phyloP scores from a whole-genome alignment of 2,888 invertebrate genomes.

The Latheticus oryzae region DNA sequence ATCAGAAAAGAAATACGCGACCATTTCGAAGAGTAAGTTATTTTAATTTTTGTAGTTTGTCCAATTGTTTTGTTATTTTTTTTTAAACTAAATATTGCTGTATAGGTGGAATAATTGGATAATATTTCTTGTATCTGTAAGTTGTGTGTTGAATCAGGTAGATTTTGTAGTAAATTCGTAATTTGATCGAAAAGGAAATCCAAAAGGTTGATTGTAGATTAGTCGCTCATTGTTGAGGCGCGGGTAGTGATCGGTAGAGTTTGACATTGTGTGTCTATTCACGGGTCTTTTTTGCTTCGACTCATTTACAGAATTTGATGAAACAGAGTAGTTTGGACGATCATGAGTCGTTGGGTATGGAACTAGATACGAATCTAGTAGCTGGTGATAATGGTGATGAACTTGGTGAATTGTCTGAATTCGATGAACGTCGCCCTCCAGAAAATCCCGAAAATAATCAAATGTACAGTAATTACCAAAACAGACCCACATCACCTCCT shows the following conservation, averaged over 20 bases:
- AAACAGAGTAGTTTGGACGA: slow-evolving; percentile 94
- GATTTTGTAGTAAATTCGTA: no score
- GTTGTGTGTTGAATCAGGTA: no score
- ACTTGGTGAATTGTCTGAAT: slow-evolving; percentile 67
- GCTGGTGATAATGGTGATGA: slow-evolving; percentile 72
- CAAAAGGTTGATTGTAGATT: no score
- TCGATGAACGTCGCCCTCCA: slow-evolving; percentile 68
- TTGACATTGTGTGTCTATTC: slow-evolving; percentile 15
- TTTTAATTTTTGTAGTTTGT: no score
- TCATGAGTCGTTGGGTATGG: slow-evolving; percentile 77
- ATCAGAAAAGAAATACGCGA: slow-evolving; percentile 79
- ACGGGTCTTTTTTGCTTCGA: slow-evolving; percentile 5
- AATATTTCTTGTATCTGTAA: no score
- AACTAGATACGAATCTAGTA: slow-evolving; percentile 74
- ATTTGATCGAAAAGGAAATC: no score
- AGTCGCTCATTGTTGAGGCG: slow-evolving; percentile 6
- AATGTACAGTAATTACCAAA: slow-evolving; percentile 57
- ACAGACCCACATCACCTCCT: slow-evolving; percentile 56
- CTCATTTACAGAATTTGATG: slow-evolving; percentile 75
- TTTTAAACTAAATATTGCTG: no score
- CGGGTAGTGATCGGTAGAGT: slow-evolving; percentile 5
- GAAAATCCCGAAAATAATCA: slow-evolving; percentile 60
- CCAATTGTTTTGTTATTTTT: no score
- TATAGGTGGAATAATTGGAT: no score
- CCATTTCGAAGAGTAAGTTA: slow-evolving; percentile 73